Evolutionary conservation across 37 sponge, comb jelly and placozoan genomes (phyloP).

Genomic region (Corticium candelabrum): DNA sequence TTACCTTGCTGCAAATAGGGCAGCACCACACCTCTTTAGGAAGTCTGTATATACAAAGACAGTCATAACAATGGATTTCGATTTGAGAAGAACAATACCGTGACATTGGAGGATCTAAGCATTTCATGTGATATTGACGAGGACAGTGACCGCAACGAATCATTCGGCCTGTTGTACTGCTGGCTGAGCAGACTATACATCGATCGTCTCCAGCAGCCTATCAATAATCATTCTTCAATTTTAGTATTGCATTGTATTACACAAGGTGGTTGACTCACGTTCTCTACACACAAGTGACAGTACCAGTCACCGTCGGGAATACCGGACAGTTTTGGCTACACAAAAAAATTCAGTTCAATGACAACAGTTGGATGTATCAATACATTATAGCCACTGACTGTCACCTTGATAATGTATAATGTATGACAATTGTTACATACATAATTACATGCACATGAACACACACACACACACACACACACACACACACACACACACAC

Average conservation of each 20-base stretch:
- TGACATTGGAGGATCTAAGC: constrained; percentile 49
- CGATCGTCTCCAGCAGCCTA: not conserved
- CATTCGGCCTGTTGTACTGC: constrained; percentile 5
- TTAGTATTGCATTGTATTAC: too few species aligned
- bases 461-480: constrained; percentile 5
- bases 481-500: constrained; percentile 5
- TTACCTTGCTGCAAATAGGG: constrained; percentile 50
- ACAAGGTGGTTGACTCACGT: constrained; percentile 18
- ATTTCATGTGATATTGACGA: constrained; percentile 61
- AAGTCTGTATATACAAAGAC: constrained; percentile 8
- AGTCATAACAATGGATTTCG: not conserved
- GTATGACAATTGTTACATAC: too few species aligned
- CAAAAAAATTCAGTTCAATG: too few species aligned
- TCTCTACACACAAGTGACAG: constrained; percentile 45
- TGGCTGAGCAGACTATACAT: not conserved
- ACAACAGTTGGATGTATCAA: too few species aligned
- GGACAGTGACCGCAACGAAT: constrained; percentile 56
- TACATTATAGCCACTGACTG: too few species aligned
- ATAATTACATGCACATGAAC: too few species aligned
- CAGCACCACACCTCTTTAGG: constrained; percentile 44
- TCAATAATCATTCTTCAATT: not conserved
- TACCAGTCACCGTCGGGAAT: constrained; percentile 92
- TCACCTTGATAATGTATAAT: too few species aligned
- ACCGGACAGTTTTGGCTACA: constrained; percentile 44
- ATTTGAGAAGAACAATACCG: constrained; percentile 3